These are phyloP conservation scores for Rhodophaea formosa DNA, from an alignment of 2,888 invertebrate species.

Conservation along the genomic window DNA sequence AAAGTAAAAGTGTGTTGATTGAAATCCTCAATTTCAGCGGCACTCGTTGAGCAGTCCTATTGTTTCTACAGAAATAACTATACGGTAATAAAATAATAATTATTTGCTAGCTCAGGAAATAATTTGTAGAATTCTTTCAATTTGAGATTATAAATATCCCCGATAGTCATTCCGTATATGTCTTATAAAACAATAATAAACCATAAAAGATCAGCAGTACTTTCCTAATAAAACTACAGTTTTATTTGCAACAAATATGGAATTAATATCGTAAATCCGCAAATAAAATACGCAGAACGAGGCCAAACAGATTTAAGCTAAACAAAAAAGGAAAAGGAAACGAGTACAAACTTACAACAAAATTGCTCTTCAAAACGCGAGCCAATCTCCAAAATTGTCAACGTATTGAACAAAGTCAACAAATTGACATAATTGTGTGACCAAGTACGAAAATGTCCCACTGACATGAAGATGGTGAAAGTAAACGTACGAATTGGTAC, in stretches of 20 bases:
- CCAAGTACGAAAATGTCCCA: slow-evolving; percentile 33
- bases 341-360: slow-evolving; percentile 1
- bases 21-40: no score
- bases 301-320: background rate
- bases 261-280: background rate
- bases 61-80: no score
- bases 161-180: no score
- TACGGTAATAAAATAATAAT: no score
- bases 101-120: no score
- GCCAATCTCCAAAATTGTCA: slow-evolving; percentile 18
- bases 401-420: slow-evolving; percentile 12
- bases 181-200: no score
- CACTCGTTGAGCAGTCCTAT: no score
- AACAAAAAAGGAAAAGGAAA: slow-evolving; percentile 9
- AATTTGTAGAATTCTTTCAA: no score
- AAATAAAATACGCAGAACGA: background rate
- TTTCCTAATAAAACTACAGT: no score
- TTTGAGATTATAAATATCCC: no score
- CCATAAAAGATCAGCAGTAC: no score
- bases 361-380: slow-evolving; percentile 12
- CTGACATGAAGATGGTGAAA: slow-evolving; percentile 41
- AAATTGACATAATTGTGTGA: slow-evolving; percentile 39
- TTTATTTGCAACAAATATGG: background rate
- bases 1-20: no score
- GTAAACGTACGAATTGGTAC: slow-evolving; percentile 21